Conservation (phyloP, 1,140 invertebrate genomes). For the Copidosoma floridanum region DNA sequence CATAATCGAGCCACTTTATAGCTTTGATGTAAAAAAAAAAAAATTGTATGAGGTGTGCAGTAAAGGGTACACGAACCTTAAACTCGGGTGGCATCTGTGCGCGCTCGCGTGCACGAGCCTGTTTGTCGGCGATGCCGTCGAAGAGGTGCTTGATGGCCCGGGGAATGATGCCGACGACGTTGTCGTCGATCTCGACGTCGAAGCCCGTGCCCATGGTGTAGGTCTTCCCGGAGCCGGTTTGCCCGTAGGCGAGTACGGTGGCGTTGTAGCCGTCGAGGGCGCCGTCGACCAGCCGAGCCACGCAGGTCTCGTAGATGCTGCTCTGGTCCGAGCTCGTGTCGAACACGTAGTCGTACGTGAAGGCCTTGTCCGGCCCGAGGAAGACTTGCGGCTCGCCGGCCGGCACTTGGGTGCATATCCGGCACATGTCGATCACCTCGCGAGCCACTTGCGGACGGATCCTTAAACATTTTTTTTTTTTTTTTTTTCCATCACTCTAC, state of each 20-base stretch:
- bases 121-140: constrained; percentile 71
- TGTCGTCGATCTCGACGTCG: constrained; percentile 72
- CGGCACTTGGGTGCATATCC: constrained; percentile 86
- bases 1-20: no score
- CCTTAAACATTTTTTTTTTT: constrained; percentile 66
- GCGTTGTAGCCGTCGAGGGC: constrained; percentile 93
- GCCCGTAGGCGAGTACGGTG: constrained; percentile 94
- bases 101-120: constrained; percentile 61
- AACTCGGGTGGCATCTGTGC: constrained; percentile 71
- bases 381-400: constrained; percentile 87
- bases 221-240: constrained; percentile 96
- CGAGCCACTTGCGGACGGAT: constrained; percentile 90
- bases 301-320: constrained; percentile 87
- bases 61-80: constrained; percentile 51
- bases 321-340: constrained; percentile 72
- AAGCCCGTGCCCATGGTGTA: constrained; percentile 99
- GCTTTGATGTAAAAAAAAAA: no score
- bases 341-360: constrained; percentile 97
- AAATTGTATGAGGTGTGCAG: no score
- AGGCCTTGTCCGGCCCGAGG: constrained; percentile 90
- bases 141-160: constrained; percentile 91
- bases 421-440: constrained; percentile 93
- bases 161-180: constrained; percentile 81
- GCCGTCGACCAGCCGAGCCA: constrained; percentile 80
- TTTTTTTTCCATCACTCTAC: no score